Conservation (phyloP, 2,113 vertebrate genomes). For the Charadrius vociferus region DNA sequence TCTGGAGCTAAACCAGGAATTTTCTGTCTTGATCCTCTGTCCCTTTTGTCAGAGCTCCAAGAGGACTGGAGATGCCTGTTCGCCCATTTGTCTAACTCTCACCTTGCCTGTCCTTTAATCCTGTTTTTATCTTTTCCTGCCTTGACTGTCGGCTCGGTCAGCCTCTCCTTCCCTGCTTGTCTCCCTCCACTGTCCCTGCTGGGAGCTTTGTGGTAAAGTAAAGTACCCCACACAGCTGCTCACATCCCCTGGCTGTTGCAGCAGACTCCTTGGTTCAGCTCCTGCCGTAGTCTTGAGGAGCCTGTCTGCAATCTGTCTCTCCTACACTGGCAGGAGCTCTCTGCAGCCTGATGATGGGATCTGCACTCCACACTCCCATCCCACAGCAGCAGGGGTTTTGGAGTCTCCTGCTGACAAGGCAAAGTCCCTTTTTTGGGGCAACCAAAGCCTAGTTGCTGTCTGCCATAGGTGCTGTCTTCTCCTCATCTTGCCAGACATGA, state of each 20-base stretch:
- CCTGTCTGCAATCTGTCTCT: neutral
- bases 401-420: neutral
- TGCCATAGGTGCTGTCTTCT: neutral
- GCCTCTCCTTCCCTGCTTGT: neutral
- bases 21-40: neutral
- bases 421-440: neutral
- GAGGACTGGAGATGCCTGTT: neutral
- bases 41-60: neutral
- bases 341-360: neutral
- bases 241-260: neutral
- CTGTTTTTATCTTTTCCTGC: neutral
- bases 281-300: neutral
- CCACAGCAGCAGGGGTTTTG: fast-evolving
- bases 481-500: neutral
- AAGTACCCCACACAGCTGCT: neutral
- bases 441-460: neutral
- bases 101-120: neutral
- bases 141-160: neutral
- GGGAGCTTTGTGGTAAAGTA: neutral
- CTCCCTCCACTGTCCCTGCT: neutral
- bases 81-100: neutral
- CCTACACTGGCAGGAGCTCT: neutral
- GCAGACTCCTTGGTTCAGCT: neutral
- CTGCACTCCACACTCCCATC: neutral
- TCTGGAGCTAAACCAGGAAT: neutral